A percentile compares a stretch with the other conserved stretches of the same genome.
These are phyloP conservation scores for Fragum fragum DNA, from an alignment of 2,888 invertebrate genomes.

Conservation along the genomic window DNA sequence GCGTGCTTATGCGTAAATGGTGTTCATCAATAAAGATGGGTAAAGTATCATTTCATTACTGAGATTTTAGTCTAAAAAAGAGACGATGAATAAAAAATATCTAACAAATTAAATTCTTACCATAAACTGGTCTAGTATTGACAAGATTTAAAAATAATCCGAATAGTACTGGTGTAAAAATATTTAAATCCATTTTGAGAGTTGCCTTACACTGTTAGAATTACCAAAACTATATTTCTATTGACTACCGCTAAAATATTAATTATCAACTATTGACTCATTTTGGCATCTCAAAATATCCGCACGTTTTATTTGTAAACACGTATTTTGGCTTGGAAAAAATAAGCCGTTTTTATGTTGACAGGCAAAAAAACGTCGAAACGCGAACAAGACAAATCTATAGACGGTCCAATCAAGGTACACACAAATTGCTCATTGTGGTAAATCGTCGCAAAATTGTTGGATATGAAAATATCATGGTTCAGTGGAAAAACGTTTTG, in stretches of 20 bases:
- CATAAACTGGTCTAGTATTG: neutral
- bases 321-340: neutral
- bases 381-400: neutral
- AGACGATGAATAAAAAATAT: too few relatives aligned
- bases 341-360: neutral
- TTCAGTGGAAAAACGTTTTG: neutral
- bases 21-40: too few relatives aligned
- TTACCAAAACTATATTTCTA: neutral
- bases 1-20: too few relatives aligned
- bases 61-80: too few relatives aligned
- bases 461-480: neutral
- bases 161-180: neutral
- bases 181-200: neutral
- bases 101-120: neutral
- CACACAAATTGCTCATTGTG: neutral
- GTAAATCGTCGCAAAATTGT: neutral
- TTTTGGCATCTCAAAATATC: neutral
- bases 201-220: neutral
- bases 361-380: neutral
- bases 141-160: neutral
- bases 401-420: neutral
- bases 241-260: neutral
- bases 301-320: slow-evolving; percentile 1
- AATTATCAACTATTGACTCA: neutral
- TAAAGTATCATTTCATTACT: too few relatives aligned